phyloP scores from a whole-genome alignment of 2,888 invertebrate species.

The Tuta absoluta region DNA sequence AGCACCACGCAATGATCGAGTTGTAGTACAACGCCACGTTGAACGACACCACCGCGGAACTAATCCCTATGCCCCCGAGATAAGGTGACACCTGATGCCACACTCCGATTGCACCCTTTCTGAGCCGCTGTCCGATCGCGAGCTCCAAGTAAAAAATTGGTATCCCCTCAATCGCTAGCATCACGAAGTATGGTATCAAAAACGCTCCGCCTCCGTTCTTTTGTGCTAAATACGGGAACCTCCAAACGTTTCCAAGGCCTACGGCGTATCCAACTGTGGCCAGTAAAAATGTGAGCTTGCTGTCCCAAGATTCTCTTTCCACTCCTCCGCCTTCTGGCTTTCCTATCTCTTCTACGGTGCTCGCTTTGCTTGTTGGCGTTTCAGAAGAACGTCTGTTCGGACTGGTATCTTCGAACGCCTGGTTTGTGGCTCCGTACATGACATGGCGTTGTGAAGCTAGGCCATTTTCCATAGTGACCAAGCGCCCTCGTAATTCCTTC shows the following conservation, averaged over 20 bases:
- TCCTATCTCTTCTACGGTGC: conserved; percentile 84
- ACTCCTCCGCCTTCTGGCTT: conserved; percentile 87
- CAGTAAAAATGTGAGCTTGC: conserved; percentile 93
- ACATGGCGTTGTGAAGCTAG: conserved; percentile 73
- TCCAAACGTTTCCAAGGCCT: conserved; percentile 96
- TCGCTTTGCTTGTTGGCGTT: conserved; percentile 82
- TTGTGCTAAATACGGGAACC: conserved; percentile 96
- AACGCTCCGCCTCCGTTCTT: conserved; percentile 99
- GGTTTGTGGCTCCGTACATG: conserved; percentile 93
- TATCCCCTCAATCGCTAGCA: conserved; percentile 96
- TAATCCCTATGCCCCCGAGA: conserved; percentile 94
- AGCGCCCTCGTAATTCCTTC: conserved; percentile 90
- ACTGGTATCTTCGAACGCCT: conserved; percentile 85
- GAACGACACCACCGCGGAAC: conserved; percentile 97
- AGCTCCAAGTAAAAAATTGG: conserved; percentile 98
- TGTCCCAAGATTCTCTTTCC: conserved; percentile 95
- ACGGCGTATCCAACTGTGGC: conserved; percentile 98
- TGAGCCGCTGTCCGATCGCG: conserved; percentile 95
- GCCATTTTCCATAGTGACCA: conserved; percentile 87
- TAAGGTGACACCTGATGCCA: conserved; percentile 97
- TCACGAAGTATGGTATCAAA: conserved; percentile 96
- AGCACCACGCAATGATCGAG: conserved; percentile 98
- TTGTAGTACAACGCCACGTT: conserved; percentile 98
- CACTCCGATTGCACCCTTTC: conserved; percentile 96
- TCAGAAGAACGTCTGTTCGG: conserved; percentile 68